A percentile compares a stretch with the other conserved stretches of the same genome.
phyloP scores from a whole-genome alignment of 2,797 vertebrate species.

The Gymnoscopelus braueri region DNA sequence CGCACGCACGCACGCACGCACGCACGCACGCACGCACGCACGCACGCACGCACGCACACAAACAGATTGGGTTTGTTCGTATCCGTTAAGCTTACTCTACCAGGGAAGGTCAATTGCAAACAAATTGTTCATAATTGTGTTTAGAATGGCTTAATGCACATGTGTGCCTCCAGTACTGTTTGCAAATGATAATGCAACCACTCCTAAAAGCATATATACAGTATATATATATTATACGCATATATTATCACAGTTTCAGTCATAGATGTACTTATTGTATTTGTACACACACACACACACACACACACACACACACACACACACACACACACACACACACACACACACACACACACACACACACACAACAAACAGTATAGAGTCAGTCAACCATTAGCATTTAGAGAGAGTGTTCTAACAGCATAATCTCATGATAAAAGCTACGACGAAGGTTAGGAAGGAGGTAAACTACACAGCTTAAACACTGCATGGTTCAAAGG shows the following conservation, averaged over 20 bases:
- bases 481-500: conserved; percentile 41
- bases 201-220: no score
- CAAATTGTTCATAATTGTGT: no score
- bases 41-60: not conserved
- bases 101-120: no score
- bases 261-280: conserved; percentile 12
- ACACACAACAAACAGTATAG: not conserved
- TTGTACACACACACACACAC: not conserved
- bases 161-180: no score
- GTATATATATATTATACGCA: no score
- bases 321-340: not conserved
- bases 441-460: conserved; percentile 43
- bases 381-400: conserved; percentile 52
- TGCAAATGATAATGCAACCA: conserved; percentile 16
- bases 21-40: not conserved
- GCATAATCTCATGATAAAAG: conserved; percentile 72
- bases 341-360: conserved; percentile 33
- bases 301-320: conserved; percentile 6
- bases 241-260: not conserved
- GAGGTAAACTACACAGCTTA: conserved; percentile 16
- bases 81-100: no score
- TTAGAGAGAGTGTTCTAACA: conserved; percentile 61
- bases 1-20: not conserved
- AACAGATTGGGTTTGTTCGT: no score
- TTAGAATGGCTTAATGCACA: no score